These are phyloP conservation scores for Neria commutata DNA, from an alignment of 2,888 invertebrate species.

Conservation along the genomic window DNA sequence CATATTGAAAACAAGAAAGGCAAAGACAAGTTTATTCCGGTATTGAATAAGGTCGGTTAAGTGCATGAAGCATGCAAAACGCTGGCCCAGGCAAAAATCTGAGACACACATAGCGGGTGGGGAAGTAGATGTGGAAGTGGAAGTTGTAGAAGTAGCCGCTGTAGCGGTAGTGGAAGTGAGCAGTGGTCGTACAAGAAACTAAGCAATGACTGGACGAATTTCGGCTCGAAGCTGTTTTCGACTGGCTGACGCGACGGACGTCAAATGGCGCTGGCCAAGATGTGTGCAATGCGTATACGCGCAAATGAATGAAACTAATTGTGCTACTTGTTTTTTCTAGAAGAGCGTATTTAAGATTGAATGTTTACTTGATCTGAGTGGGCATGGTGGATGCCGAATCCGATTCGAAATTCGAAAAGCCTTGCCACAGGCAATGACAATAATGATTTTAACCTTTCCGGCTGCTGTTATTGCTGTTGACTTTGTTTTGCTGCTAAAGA, in stretches of 20 bases:
- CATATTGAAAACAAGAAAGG: not conserved
- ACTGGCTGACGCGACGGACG: not conserved
- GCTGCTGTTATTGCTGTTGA: not conserved
- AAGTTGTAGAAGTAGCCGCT: no score
- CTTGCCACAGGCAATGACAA: constrained; percentile 5
- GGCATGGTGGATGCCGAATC: no score
- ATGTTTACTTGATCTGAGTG: no score
- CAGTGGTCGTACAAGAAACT: not conserved
- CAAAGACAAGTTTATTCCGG: constrained; percentile 6
- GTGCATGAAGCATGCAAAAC: constrained; percentile 5
- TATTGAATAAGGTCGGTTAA: constrained; percentile 20
- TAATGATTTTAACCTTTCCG: constrained; percentile 22
- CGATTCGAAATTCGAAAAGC: constrained; percentile 3
- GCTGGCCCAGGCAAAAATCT: not conserved
- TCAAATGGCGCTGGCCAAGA: no score
- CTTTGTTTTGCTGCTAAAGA: no score
- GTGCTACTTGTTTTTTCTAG: no score
- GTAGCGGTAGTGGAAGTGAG: not conserved
- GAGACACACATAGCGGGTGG: not conserved
- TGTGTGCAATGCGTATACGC: not conserved
- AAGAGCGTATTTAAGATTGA: no score
- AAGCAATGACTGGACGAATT: not conserved
- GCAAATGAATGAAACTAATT: not conserved
- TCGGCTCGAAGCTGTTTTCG: not conserved
- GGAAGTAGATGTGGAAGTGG: not conserved